Conservation (phyloP, 2,797 vertebrate species). For the Acropternis orthonyx region DNA sequence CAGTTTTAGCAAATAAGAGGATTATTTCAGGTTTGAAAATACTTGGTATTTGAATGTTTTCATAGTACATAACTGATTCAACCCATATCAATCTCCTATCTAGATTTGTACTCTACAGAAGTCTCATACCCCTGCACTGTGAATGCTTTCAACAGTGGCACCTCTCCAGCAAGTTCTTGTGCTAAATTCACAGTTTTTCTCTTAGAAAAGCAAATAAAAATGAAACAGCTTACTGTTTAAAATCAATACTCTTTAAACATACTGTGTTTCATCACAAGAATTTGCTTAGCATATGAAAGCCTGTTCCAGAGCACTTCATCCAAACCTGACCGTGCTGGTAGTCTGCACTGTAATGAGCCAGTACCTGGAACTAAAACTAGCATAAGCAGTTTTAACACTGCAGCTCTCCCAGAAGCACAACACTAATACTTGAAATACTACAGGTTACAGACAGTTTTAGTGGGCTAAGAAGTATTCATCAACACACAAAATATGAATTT, state of each 20-base stretch:
- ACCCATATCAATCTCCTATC: neutral
- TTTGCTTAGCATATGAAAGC: neutral
- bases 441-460: neutral
- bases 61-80: neutral
- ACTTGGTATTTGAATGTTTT: neutral
- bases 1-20: neutral
- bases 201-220: neutral
- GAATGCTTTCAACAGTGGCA: neutral
- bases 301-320: neutral
- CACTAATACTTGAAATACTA: neutral
- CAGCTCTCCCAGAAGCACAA: neutral
- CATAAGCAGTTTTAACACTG: neutral
- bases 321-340: neutral
- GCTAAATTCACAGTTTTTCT: neutral
- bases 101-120: neutral
- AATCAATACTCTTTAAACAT: neutral
- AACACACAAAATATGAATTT: neutral
- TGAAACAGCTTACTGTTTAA: neutral
- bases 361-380: neutral
- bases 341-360: neutral
- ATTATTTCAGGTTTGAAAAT: neutral
- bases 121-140: neutral
- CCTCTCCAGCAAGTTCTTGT: neutral
- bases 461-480: neutral
- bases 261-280: neutral